phyloP scores from a whole-genome alignment of 2,113 vertebrate genomes.

The Rhipidura dahli region DNA sequence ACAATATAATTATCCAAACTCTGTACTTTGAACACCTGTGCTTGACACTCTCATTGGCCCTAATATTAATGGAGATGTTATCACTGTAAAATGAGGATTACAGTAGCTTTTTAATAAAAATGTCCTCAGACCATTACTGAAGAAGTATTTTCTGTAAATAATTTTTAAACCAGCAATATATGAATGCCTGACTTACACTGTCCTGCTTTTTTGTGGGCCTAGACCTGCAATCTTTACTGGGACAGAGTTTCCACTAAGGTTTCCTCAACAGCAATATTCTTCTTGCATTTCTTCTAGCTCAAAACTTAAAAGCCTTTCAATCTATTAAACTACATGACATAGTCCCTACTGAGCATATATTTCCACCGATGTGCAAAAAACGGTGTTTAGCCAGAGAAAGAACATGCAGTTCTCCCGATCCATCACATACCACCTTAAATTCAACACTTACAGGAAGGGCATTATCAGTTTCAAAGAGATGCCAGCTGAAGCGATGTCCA shows the following conservation, averaged over 20 bases:
- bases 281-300: neutral
- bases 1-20: neutral
- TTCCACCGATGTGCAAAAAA: neutral
- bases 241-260: neutral
- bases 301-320: neutral
- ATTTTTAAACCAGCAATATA: neutral
- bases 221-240: neutral
- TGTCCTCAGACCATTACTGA: neutral
- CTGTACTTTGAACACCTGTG: neutral
- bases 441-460: neutral
- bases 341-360: neutral
- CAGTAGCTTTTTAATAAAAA: neutral
- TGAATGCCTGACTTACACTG: neutral
- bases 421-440: neutral
- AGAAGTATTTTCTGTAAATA: neutral
- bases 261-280: neutral
- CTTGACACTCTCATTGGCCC: neutral
- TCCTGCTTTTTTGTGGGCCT: neutral
- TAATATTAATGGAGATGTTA: neutral
- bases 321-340: neutral
- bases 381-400: neutral
- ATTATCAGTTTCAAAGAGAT: neutral
- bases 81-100: neutral
- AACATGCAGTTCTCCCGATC: neutral
- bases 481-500: accelerated